Base-by-base conservation (phyloP, 2,888 invertebrate species). In the Sceliomorpha sp. region DNA sequence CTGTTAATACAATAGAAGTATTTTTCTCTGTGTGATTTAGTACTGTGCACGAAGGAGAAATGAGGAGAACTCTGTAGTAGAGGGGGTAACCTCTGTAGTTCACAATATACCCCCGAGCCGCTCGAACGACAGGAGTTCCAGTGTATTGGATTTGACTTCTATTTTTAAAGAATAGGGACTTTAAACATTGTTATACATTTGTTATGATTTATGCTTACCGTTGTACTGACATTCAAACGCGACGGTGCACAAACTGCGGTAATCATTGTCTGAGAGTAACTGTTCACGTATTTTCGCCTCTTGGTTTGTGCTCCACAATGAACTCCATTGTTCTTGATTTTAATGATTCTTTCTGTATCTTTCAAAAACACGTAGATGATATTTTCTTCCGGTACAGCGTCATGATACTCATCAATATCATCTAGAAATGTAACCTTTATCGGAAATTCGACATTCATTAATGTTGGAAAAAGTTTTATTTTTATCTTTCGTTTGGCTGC, bases 281-380 rank as follows among this genome's bases (percentile, higher is more conserved):
- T 76, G 13, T 66, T 68, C 1, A 15, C 14, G n/a, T 62, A 55
- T 63, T 70, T 76, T 3, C 31, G 44, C 56, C 29, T 74, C 0
- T n/a, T 68, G 1, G 82, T 82, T 34, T 81, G 82, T 1, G 74
- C 72, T n/a, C 69, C 72, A 31, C 81, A 80, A 27, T 78, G 50
- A 4, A 76, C 40, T 0, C 73, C 76, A 1, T 70, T 76, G 50
- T 66, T 74, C 29, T 74, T 72, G 2, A 81, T 37, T 32, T 62
- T 73, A 2, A 77, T 58, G 0, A 66, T 56, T 10, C 63, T 68
- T 20, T 72, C 67, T n/a, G 78, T 42, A 6, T 75, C 72, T 9
- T 70, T 75, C 2, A 82, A 56, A 20, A 74, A 76, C 44, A 82
- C 67, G 9, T 72, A 47, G 10, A 76, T 75, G 14, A 72, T 62